phyloP scores from a whole-genome alignment of 1,140 invertebrate species.

The Brachionus asplanchnoidis region DNA sequence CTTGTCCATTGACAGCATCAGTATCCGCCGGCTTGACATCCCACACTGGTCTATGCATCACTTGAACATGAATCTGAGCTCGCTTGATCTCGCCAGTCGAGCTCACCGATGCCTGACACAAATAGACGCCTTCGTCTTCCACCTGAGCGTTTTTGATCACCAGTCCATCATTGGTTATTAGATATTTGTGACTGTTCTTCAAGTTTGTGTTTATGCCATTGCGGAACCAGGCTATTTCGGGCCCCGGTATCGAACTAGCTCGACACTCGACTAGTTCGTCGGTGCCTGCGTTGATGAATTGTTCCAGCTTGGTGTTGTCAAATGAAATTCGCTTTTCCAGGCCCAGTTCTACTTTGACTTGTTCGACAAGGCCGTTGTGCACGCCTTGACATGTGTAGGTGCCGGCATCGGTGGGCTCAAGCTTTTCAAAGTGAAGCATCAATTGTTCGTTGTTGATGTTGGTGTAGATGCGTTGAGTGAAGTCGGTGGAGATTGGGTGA shows the following conservation, averaged over 20 bases:
- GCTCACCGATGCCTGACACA: conserved; percentile 31
- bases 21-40: not conserved
- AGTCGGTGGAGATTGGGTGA: not conserved
- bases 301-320: not conserved
- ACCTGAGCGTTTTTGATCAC: conserved; percentile 5
- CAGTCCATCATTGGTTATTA: conserved; percentile 37
- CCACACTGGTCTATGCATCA: conserved; percentile 1
- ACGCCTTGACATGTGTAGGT: not conserved
- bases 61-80: conserved; percentile 9
- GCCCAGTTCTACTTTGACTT: not conserved
- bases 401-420: not conserved
- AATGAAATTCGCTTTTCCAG: conserved; percentile 6
- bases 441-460: not conserved
- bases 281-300: not conserved
- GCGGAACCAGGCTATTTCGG: conserved; percentile 33
- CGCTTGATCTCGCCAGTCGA: conserved; percentile 31
- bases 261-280: not conserved
- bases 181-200: conserved; percentile 27
- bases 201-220: not conserved
- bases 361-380: not conserved
- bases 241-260: conserved; percentile 27
- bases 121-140: conserved; percentile 28
- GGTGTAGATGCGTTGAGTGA: not conserved
- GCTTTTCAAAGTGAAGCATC: not conserved
- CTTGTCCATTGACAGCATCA: conserved; percentile 12